Evolutionary conservation across 2,888 invertebrate species (phyloP).

Genomic region (Germaria angustata): DNA sequence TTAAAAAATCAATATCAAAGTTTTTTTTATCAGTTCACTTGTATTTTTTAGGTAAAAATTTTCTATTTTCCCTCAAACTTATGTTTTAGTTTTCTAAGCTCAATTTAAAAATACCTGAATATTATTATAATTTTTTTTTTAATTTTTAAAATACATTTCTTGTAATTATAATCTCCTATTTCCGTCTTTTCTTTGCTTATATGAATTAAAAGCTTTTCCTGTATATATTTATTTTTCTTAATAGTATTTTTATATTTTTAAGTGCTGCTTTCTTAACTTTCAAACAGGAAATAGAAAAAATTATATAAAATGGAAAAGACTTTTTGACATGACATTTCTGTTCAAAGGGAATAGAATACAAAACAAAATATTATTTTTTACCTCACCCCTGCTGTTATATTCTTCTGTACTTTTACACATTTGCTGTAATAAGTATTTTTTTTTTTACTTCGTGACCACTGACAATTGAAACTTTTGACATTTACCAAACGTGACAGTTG

Average conservation of each 20-base stretch:
- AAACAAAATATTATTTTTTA: neutral
- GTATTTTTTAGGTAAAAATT: too few species aligned
- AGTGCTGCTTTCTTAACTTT: constrained; percentile 47
- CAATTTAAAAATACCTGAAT: too few species aligned
- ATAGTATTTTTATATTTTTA: constrained; percentile 22
- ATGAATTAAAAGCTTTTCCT: neutral
- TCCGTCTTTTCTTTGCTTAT: neutral
- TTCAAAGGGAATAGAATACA: neutral
- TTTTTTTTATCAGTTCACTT: too few species aligned
- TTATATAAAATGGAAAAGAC: constrained; percentile 21
- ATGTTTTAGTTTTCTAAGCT: too few species aligned
- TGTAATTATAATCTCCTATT: neutral
- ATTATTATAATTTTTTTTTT: too few species aligned
- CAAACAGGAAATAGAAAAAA: constrained; percentile 5
- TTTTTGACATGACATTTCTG: constrained; percentile 48
- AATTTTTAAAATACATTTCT: too few species aligned
- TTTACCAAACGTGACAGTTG: constrained; percentile 53
- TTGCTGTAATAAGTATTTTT: neutral
- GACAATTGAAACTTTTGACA: constrained; percentile 61
- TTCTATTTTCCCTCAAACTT: too few species aligned
- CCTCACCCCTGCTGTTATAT: neutral
- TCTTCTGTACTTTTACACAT: constrained; percentile 7
- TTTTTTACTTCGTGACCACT: constrained; percentile 36
- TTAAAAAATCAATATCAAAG: too few species aligned
- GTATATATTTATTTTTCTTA: constrained; percentile 1